phyloP scores from a whole-genome alignment of 2,113 vertebrate species.

The Gymnogyps californianus region DNA sequence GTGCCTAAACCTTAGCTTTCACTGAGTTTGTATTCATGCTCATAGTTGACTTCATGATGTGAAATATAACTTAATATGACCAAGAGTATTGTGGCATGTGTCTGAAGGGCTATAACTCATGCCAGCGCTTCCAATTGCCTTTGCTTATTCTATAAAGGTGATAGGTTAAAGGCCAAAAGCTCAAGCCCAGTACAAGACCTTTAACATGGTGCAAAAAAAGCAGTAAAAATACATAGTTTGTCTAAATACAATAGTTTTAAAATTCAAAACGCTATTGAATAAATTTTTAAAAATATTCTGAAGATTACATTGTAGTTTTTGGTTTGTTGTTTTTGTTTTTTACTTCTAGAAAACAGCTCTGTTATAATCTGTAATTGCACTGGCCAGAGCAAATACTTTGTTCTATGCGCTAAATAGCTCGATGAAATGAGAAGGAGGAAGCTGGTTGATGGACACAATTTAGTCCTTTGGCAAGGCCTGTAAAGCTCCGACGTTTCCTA shows the following conservation, averaged over 20 bases:
- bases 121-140: background rate
- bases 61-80: background rate
- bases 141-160: background rate
- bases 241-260: background rate
- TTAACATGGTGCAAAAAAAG: background rate
- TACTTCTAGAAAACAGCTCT: background rate
- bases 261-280: background rate
- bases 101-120: background rate
- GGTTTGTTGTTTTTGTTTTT: background rate
- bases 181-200: background rate
- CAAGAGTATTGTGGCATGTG: background rate
- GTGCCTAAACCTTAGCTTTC: background rate
- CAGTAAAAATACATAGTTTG: background rate
- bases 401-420: background rate
- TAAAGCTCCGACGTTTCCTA: background rate
- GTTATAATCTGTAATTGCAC: background rate
- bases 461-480: background rate
- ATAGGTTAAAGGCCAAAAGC: background rate
- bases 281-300: background rate
- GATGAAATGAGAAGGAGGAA: background rate
- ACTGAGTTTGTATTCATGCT: background rate
- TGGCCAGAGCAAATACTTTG: background rate
- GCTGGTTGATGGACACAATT: background rate
- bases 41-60: background rate
- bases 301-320: background rate